Evolutionary conservation across 2,797 vertebrate genomes (phyloP), one percentile per base, ranked within the genome.

Genomic region (Lutjanus argentimaculatus): DNA sequence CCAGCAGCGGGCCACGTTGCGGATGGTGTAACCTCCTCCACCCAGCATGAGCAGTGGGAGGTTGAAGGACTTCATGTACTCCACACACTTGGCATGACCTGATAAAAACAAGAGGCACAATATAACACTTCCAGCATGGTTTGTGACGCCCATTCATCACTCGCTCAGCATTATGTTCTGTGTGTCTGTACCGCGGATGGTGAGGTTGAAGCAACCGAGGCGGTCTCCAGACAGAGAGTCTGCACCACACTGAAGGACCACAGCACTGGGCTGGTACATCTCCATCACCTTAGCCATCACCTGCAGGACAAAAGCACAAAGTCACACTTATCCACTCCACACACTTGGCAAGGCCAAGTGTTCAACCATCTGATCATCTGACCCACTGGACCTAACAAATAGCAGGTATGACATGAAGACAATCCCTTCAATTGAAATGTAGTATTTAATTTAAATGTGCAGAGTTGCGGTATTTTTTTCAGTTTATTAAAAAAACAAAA

Each of bases 201-300:
- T 99, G 86, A 99, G 95, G 91, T 99, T 99, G 78, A 99, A 99
- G 90, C 98, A 99, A 76, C 98, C 98, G 52, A 99, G 94, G 51
- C 97, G 93, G 89, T 99, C 97, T 71, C 98, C 98, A 0, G 98
- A 98, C 15, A 99, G 93, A 4, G 98, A 99, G 81, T 99, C 98
- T 0, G 98, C 98, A 8, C 98, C 98, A 1, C 98, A 99, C 90
- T 99, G 98, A 61, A 99, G 94, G 7, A 97, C 98, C 6, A 99
- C 97, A 0, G 97, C 98, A 1, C 98, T 99, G 56, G 98, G 98
- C 94, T 99, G 98, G 94, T 98, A 99, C 76, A 98, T 99, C 94
- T 99, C 98, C 98, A 99, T 98, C 89, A 99, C 98, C 88, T 99
- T 99, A 48, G 97, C 96, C 94, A 98, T 98, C 85, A 99, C 97